These are phyloP conservation scores for Trogon melanurus DNA, from an alignment of 2,113 vertebrate genomes.

Conservation along the genomic window DNA sequence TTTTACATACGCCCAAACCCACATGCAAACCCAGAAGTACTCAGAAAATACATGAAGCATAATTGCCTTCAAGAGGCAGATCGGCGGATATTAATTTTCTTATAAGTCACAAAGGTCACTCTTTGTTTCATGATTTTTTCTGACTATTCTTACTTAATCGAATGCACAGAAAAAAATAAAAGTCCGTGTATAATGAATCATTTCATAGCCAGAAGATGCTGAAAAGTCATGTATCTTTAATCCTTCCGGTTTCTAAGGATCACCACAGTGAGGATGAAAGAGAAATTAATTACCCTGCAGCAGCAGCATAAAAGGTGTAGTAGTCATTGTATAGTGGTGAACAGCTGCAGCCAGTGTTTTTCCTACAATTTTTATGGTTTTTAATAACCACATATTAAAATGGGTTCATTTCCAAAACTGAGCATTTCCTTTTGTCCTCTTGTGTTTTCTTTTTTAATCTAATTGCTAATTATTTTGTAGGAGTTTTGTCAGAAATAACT, in stretches of 20 bases:
- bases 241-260: neutral
- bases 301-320: neutral
- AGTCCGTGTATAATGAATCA: neutral
- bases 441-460: neutral
- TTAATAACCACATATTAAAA: neutral
- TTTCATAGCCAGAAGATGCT: neutral
- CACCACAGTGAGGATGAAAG: neutral
- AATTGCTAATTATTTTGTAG: neutral
- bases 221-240: neutral
- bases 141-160: neutral
- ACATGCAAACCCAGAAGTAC: neutral
- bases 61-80: neutral
- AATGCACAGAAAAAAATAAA: neutral
- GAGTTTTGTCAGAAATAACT: neutral
- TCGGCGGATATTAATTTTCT: neutral
- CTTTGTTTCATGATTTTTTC: neutral
- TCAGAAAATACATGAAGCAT: neutral
- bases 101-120: neutral
- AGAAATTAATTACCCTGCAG: constrained; percentile 12
- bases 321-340: neutral
- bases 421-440: neutral
- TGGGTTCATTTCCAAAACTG: neutral
- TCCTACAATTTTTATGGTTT: neutral
- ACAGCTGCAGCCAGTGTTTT: neutral
- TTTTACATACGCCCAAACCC: fast-evolving